These are phyloP conservation scores for Papilio aristodemus DNA, from an alignment of 1,140 invertebrate species.

Conservation along the genomic window DNA sequence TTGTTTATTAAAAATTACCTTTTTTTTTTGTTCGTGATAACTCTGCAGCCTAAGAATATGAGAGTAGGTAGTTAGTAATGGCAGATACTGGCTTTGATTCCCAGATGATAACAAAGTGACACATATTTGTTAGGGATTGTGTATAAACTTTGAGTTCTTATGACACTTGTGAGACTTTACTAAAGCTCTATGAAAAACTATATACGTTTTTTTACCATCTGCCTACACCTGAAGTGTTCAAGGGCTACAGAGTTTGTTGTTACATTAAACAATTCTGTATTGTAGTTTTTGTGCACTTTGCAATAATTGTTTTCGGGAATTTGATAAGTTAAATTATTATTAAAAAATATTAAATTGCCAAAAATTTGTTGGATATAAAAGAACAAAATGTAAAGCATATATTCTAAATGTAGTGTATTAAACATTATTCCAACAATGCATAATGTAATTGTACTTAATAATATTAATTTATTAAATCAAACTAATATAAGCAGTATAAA, in stretches of 20 bases:
- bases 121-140: too few relatives aligned
- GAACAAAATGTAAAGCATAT: slow-evolving; percentile 66
- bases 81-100: too few relatives aligned
- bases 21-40: background rate
- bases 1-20: slow-evolving; percentile 25
- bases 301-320: slow-evolving; percentile 38
- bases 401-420: slow-evolving; percentile 69
- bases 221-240: background rate
- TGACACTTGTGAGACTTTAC: too few relatives aligned
- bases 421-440: slow-evolving; percentile 41
- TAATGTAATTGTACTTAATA: slow-evolving; percentile 52
- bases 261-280: background rate
- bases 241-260: background rate
- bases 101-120: too few relatives aligned
- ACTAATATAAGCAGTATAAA: background rate
- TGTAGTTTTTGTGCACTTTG: slow-evolving; percentile 4
- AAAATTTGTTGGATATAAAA: slow-evolving; percentile 41
- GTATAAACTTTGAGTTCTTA: too few relatives aligned
- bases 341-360: background rate
- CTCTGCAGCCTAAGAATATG: background rate
- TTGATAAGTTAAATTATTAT: slow-evolving; percentile 42
- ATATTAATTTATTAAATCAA: background rate
- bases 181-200: background rate
- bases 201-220: background rate
- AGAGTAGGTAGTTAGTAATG: background rate